These are phyloP conservation scores for Actenoides lindsayi DNA, from an alignment of 2,113 vertebrate genomes.

Conservation along the genomic window DNA sequence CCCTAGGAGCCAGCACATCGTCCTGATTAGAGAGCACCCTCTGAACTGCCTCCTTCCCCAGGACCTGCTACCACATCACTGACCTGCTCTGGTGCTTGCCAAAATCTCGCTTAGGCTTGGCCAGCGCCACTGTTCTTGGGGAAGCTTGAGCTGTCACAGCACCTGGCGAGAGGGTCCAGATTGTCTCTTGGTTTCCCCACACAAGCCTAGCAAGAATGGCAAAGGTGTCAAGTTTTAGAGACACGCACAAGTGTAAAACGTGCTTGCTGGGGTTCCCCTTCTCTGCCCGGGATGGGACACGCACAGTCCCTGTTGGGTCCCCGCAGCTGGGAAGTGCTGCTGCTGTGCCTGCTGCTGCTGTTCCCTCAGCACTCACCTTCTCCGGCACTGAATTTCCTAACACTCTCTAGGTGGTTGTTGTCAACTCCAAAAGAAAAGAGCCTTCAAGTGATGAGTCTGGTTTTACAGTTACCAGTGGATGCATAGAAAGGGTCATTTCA, in stretches of 20 bases:
- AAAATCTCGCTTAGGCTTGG: slow-evolving; percentile 48
- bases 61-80: background rate
- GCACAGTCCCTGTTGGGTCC: background rate
- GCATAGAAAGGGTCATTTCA: background rate
- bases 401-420: background rate
- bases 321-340: background rate
- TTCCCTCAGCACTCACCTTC: background rate
- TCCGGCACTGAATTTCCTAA: background rate
- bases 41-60: background rate
- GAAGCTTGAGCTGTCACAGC: background rate
- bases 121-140: slow-evolving; percentile 25
- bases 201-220: slow-evolving; percentile 29
- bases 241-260: background rate
- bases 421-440: background rate
- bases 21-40: background rate
- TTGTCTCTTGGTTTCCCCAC: slow-evolving; percentile 71
- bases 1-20: background rate
- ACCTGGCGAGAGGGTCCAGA: background rate
- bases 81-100: background rate
- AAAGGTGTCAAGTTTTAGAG: background rate
- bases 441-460: background rate
- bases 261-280: background rate
- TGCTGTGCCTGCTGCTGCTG: background rate
- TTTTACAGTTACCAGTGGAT: background rate
- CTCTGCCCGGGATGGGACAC: background rate